Evolutionary conservation across 2,113 vertebrate genomes (phyloP), one percentile per base, ranked within the genome.

Genomic region (Strix uralensis): DNA sequence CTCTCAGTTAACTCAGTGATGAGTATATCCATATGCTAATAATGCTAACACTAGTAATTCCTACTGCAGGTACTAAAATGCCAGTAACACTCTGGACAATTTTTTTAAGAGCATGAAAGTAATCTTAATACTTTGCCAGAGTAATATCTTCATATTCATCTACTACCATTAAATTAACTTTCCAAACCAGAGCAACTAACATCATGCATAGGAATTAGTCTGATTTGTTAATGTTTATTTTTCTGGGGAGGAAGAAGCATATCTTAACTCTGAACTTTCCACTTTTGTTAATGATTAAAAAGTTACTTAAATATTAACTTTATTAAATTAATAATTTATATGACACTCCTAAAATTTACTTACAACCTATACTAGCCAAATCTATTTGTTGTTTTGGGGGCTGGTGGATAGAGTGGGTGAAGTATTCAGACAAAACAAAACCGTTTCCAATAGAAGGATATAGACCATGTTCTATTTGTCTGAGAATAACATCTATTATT

Each of bases 191-290:
- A 65, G 26, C 36, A 77, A 92, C 34, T 1, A 7, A 51, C n/a
- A 58, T 36, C 49, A 75, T 55, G 62, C 65, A 65, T 10, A 86
- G 42, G 58, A 90, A 96, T 97, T 62, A 85, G 42, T 62, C 26
- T n/a, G 62, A 90, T 77, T 81, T 80, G 89, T 85, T 95, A 95
- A 94, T 85, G 74, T 95, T 96, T 91, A 62, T 91, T 95, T 95
- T 95, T 59, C 75, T 47, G 25, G 23, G 29, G 18, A 93, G 66
- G 44, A 88, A 90, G 70, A 91, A 89, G 32, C 93, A n/a, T 77
- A 77, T 36, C 47, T 92, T 85, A 93, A 92, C 55, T 92, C 82
- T 92, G 95, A 97, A 96, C 95, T 95, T 90, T 96, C 78, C n/a
- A 69, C 86, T 63, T 95, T 36, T 83, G 86, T 94, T 94, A 95